These are phyloP conservation scores for Neodiprion lecontei DNA, from an alignment of 1,140 invertebrate species.

Conservation along the genomic window DNA sequence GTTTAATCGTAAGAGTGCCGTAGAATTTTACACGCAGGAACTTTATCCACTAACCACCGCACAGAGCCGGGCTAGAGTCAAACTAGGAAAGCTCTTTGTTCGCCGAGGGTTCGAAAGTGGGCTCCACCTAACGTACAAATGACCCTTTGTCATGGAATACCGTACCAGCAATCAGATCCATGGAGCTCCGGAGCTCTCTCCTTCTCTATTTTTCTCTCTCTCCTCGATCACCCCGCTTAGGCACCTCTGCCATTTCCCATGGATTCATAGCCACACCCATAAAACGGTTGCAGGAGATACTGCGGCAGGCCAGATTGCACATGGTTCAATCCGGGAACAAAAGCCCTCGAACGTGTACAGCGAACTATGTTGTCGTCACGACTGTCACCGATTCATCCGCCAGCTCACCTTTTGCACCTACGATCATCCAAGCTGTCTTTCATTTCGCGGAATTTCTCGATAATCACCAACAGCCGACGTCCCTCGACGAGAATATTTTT, in stretches of 20 bases:
- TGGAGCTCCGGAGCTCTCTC: neutral
- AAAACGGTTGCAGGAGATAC: conserved; percentile 3
- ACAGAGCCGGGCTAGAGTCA: neutral
- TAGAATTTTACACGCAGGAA: too few relatives aligned
- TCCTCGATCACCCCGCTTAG: conserved; percentile 17
- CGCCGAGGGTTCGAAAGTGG: neutral
- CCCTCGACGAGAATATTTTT: too few relatives aligned
- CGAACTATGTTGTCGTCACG: neutral
- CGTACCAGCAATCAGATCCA: conserved; percentile 2
- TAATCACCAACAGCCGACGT: too few relatives aligned
- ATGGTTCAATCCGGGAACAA: neutral
- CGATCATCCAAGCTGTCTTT: too few relatives aligned
- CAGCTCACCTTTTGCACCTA: too few relatives aligned
- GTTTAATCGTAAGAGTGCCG: too few relatives aligned
- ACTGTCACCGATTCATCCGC: neutral
- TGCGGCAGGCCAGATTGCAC: neutral
- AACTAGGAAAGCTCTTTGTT: neutral
- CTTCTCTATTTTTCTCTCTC: neutral
- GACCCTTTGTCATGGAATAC: conserved; percentile 7
- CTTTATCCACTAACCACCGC: too few relatives aligned
- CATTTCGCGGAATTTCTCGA: too few relatives aligned
- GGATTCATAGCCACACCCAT: conserved; percentile 45
- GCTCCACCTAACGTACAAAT: neutral
- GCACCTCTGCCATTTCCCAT: conserved; percentile 50
- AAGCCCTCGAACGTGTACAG: neutral